Evolutionary conservation across 2,888 invertebrate species (phyloP), one percentile per base, ranked within the genome.

Genomic region (Caenorhabditis plicata): DNA sequence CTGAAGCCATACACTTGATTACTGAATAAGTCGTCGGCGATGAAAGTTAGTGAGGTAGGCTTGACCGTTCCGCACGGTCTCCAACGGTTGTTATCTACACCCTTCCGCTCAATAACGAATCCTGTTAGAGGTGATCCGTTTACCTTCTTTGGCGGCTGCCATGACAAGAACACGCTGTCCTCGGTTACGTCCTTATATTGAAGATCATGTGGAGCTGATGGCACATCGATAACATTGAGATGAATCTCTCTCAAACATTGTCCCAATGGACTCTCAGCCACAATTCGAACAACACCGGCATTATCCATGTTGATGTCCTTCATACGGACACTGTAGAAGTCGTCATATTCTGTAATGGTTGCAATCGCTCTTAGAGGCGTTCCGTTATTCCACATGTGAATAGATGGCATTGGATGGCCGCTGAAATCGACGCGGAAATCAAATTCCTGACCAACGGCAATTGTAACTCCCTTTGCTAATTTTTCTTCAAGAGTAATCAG

Each of bases 201-300:
- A 1, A 78, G 31, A 32, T 68, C 62, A 11, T 33, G 15, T 26
- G 78, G 78, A n/a, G 68, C 64, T 17, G 70, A 53, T 27, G 78
- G 78, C 8, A 63, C 73, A 38, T 75, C 75, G 26, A 75, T 51
- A 19, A 78, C 69, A 23, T 58, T 64, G 15, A 78, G 46, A n/a
- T 62, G 38, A 23, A 66, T 56, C 40, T 60, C 53, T 41, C 62
- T 57, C 27, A 56, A 31, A 36, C 62, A 47, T 26, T 55, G 51
- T 11, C 66, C 66, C 26, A 58, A 41, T 19, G 48, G 36, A 33
- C 60, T 66, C 31, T 64, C 63, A 29, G 64, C 67, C 75, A 86
- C 87, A 25, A 91, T 82, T 17, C 86, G 88, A 73, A 91, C 89
- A 0, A 80, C 84, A 32, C 91, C 91, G 50, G 87, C 85, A 78